Evolutionary conservation across 2,888 invertebrate species (phyloP).

Genomic region (Acleris emargana): DNA sequence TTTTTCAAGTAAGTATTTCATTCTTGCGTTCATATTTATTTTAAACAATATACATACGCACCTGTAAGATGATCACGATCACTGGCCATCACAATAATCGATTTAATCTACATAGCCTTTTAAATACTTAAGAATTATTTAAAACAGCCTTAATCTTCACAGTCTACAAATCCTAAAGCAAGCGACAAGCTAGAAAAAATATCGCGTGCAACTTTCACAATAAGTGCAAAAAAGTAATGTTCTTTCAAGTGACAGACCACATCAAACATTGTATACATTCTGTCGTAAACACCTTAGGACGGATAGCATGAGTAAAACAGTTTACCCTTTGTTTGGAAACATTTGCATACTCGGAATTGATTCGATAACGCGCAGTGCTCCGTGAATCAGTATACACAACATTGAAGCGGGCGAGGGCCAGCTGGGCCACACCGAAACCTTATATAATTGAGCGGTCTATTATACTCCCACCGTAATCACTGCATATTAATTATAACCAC

Average conservation of each 20-base stretch:
- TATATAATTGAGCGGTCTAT: constrained; percentile 10
- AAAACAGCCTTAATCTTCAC: too few species aligned
- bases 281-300: constrained; percentile 2
- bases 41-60: too few species aligned
- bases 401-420: constrained; percentile 22
- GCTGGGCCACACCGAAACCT: neutral
- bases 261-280: neutral
- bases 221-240: too few species aligned
- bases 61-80: too few species aligned
- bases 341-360: constrained; percentile 32
- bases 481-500: constrained; percentile 31
- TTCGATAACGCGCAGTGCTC: constrained; percentile 26
- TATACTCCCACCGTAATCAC: constrained; percentile 33
- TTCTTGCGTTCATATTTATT: too few species aligned
- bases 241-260: neutral
- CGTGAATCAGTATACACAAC: constrained; percentile 24
- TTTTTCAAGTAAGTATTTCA: too few species aligned
- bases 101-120: too few species aligned
- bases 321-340: constrained; percentile 29
- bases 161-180: too few species aligned
- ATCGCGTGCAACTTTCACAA: too few species aligned
- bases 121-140: too few species aligned
- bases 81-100: too few species aligned
- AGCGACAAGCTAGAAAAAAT: too few species aligned
- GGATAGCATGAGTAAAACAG: constrained; percentile 23